Percentiles rank a stretch among this genome's conserved stretches.
Evolutionary conservation across 2,888 invertebrate species (phyloP).

Genomic region (Microctonus hyperodae): DNA sequence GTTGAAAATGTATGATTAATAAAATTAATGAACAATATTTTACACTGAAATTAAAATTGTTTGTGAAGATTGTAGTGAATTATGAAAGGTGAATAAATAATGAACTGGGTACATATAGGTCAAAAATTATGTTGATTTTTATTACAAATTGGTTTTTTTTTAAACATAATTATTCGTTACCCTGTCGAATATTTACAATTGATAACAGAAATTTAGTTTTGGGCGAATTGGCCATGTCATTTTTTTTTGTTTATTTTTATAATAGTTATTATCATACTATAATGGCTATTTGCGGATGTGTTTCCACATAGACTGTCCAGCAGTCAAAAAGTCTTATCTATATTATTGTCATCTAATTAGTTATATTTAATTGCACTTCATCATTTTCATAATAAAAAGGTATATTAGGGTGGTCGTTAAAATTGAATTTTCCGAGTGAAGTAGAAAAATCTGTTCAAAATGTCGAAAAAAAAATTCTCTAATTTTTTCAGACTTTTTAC

Average conservation of each 20-base stretch:
- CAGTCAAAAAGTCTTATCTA: background rate
- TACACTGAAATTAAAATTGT: background rate
- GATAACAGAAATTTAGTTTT: background rate
- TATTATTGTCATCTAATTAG: background rate
- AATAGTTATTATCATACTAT: background rate
- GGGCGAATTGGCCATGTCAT: background rate
- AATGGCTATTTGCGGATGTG: background rate
- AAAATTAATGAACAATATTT: background rate
- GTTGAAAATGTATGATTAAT: conserved; percentile 42
- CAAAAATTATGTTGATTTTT: background rate
- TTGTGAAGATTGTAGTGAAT: no score
- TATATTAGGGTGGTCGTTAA: no score
- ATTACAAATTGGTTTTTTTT: background rate
- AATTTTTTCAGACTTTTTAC: no score
- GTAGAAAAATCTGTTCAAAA: no score
- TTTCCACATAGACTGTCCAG: background rate
- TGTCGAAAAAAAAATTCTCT: no score
- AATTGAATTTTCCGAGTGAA: no score
- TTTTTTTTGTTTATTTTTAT: background rate
- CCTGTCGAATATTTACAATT: background rate
- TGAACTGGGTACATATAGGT: background rate
- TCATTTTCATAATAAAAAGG: background rate
- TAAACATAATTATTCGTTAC: background rate
- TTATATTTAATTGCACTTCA: background rate
- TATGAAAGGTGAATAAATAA: background rate